These are phyloP conservation scores for Helostoma temminkii DNA, from an alignment of 2,797 vertebrate species.

Conservation along the genomic window DNA sequence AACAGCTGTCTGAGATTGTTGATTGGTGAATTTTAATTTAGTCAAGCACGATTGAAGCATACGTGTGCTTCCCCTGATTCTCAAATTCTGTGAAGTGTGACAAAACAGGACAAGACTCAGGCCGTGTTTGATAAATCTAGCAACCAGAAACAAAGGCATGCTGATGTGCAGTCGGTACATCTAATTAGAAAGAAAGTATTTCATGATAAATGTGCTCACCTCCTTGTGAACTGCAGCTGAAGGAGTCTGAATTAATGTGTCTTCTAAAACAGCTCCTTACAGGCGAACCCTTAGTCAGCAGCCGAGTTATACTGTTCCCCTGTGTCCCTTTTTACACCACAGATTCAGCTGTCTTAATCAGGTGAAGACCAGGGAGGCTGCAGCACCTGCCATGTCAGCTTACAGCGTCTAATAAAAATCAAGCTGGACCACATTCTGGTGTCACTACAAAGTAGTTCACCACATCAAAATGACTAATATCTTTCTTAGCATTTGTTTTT, in stretches of 20 bases:
- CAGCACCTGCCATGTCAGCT: constrained; percentile 60
- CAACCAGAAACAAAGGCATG: constrained; percentile 52
- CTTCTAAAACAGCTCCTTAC: constrained; percentile 55
- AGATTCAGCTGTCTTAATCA: constrained; percentile 60
- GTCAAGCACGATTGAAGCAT: constrained; percentile 33
- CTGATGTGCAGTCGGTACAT: constrained; percentile 52
- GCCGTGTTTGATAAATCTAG: constrained; percentile 45
- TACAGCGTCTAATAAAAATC: constrained; percentile 56
- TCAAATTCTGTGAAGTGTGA: constrained; percentile 31
- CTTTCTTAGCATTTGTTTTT: constrained; percentile 33
- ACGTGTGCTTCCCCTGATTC: constrained; percentile 33
- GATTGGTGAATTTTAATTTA: constrained; percentile 61
- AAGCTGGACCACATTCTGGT: constrained; percentile 45
- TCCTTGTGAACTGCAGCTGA: constrained; percentile 54
- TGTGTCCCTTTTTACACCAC: constrained; percentile 50
- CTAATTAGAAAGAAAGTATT: constrained; percentile 70
- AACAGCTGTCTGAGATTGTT: constrained; percentile 20
- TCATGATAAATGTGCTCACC: constrained; percentile 68
- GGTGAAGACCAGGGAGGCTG: constrained; percentile 58
- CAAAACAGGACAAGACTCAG: constrained; percentile 22
- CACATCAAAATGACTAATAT: constrained; percentile 56
- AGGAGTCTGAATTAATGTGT: constrained; percentile 64
- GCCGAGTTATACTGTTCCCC: constrained; percentile 47
- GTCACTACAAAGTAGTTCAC: constrained; percentile 52
- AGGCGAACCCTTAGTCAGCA: constrained; percentile 72